Evolutionary conservation across 2,113 vertebrate genomes (phyloP).

Genomic region (Myotis davidii): DNA sequence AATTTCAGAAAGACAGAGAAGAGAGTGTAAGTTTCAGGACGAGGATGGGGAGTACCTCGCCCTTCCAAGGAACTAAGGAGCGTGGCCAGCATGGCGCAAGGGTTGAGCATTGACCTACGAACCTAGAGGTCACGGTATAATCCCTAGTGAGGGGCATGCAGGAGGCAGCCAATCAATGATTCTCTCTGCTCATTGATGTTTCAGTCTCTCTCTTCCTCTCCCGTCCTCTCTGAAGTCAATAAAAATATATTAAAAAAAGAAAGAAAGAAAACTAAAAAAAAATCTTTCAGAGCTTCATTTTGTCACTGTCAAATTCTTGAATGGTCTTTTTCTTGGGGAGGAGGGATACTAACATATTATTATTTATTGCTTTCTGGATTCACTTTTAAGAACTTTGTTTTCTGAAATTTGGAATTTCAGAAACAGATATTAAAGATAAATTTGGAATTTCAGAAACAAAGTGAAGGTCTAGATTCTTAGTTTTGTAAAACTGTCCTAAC

Average conservation of each 20-base stretch:
- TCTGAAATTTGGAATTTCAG: conserved; percentile 53
- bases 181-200: too few species aligned
- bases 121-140: too few species aligned
- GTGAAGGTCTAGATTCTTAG: conserved; percentile 38
- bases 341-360: background rate
- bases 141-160: too few species aligned
- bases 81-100: too few species aligned
- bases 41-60: background rate
- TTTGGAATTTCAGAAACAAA: conserved; percentile 47
- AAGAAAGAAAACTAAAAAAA: too few species aligned
- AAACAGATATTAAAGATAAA: conserved; percentile 30
- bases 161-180: too few species aligned
- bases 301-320: background rate
- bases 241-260: too few species aligned
- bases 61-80: background rate
- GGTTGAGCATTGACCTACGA: too few species aligned
- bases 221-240: too few species aligned
- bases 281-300: background rate
- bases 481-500: background rate
- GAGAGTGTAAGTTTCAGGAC: background rate
- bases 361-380: conserved; percentile 5
- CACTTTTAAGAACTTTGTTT: conserved; percentile 11
- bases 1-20: background rate
- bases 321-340: background rate
- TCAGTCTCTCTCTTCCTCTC: too few species aligned